These are phyloP conservation scores for Eubasilissa splendida DNA, from an alignment of 2,888 invertebrate species.

Conservation along the genomic window DNA sequence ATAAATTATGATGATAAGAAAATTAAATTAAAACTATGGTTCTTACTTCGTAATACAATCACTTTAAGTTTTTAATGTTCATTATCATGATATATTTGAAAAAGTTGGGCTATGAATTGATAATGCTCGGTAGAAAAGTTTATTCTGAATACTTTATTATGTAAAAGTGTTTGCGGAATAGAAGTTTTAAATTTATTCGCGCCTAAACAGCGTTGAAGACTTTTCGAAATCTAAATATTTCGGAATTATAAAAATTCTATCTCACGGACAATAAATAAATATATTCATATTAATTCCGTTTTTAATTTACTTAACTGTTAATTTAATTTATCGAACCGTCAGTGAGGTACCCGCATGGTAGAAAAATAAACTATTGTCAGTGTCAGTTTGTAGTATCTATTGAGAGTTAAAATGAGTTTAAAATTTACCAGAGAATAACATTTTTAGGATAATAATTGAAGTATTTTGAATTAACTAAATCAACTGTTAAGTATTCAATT, in stretches of 20 bases:
- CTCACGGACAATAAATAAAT: too few relatives aligned
- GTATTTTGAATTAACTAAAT: too few relatives aligned
- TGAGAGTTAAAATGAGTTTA: too few relatives aligned
- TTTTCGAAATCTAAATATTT: neutral
- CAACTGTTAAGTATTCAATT: too few relatives aligned
- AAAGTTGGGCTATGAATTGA: slow-evolving; percentile 33
- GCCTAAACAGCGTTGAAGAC: neutral
- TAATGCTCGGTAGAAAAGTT: slow-evolving; percentile 14
- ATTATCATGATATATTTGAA: slow-evolving; percentile 40
- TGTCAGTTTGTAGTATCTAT: too few relatives aligned
- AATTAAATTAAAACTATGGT: slow-evolving; percentile 33
- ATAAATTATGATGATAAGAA: slow-evolving; percentile 32
- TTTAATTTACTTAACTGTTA: too few relatives aligned
- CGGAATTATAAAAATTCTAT: neutral
- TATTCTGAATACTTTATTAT: slow-evolving; percentile 17
- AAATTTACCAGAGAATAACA: too few relatives aligned
- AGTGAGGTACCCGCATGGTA: too few relatives aligned
- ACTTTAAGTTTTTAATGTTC: slow-evolving; percentile 35
- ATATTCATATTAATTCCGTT: too few relatives aligned
- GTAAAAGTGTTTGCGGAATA: slow-evolving; percentile 19
- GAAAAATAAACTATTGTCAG: too few relatives aligned
- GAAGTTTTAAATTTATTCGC: slow-evolving; percentile 17
- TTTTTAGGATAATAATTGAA: too few relatives aligned
- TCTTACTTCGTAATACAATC: slow-evolving; percentile 22
- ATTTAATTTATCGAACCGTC: too few relatives aligned